Evolutionary conservation across 1,140 invertebrate genomes (phyloP), one percentile per base, ranked within the genome.

Genomic region (Drosophila equinoxialis): DNA sequence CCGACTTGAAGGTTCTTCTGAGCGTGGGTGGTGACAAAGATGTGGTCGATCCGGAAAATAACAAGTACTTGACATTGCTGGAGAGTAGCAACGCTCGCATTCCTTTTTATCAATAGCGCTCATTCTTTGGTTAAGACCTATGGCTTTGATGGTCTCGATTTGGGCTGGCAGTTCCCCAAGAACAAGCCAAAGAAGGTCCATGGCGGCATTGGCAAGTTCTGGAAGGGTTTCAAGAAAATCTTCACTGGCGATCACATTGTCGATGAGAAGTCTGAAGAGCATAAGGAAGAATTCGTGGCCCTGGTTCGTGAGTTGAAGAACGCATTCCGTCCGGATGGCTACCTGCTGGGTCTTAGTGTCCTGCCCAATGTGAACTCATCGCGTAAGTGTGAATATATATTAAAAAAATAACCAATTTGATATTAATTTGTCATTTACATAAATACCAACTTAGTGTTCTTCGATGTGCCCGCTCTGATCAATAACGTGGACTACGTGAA

Each of bases 91-190:
- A 96, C 82, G 93, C 94, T 0, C 94, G 96, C 71, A 94, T 94
- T 0, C 94, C 95, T 1, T 97, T 97, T 97, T 83, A 94, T 97
- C 37, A 95, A 95, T 78, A 96, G 96, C 2, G 95, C 95, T 13
- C 93, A 94, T 20, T 92, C 95, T 6, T 69, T 97, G 10, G 90
- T 96, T 2, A 95, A 95, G 61, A 95, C 96, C 51, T 95, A 96
- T 75, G 95, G 95, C n/a, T 97, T 97, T 66, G 97, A 97, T 87
- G 97, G 97, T n/a, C 92, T 97, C 1, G 97, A 97, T 84, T 93
- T 98, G 0, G 96, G 95, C 23, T 97, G 96, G 96, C 95, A 97
- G 92, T 97, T 97, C 93, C 95, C 96, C 10, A 94, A 94, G 64
- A 94, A 94, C 57, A 96, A 96, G 90, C 94, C 95, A 11, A 96